Evolutionary conservation across 2,888 invertebrate genomes (phyloP).

Genomic region (Ariolimax columbianus): DNA sequence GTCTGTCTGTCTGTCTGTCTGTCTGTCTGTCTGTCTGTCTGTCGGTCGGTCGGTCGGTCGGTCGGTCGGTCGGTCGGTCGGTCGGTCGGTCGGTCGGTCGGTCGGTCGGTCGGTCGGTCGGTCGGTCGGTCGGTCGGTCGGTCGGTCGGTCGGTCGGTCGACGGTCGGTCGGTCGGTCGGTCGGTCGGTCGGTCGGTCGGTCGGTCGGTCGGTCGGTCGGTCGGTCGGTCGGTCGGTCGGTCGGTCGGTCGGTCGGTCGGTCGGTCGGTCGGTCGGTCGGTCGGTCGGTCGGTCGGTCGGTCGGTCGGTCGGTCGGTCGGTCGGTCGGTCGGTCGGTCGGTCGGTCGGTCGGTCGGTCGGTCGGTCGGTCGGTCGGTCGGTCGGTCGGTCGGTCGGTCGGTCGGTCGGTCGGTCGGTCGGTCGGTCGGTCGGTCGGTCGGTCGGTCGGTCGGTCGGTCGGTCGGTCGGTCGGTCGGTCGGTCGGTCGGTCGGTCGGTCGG

Average conservation of each 20-base stretch:
- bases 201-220: neutral
- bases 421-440: neutral
- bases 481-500: too few species aligned
- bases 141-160: neutral
- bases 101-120: neutral
- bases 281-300: neutral
- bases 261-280: neutral
- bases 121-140: neutral
- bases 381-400: neutral
- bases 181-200: neutral
- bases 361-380: constrained; percentile 12
- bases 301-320: neutral
- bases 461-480: neutral
- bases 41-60: neutral
- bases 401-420: neutral
- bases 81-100: neutral
- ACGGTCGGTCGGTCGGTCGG: neutral
- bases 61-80: neutral
- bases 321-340: neutral
- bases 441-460: neutral
- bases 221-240: neutral
- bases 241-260: neutral
- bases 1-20: constrained; percentile 40
- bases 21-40: constrained; percentile 37
- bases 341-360: neutral